Conservation (phyloP, 2,888 invertebrate species). For the Tetheella fluctuosa region DNA sequence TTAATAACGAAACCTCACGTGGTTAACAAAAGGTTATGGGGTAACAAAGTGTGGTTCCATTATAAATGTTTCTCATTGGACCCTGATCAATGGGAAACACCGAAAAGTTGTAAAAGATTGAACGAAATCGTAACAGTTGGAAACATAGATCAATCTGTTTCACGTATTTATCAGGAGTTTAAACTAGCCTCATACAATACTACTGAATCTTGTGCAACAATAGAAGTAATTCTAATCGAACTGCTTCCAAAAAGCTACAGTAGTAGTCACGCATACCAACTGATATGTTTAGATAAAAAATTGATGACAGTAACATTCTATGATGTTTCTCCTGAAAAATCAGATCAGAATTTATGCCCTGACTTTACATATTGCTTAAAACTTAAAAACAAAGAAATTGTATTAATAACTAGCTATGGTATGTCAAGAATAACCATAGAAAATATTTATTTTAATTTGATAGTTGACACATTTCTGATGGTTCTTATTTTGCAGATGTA, state of each 20-base stretch:
- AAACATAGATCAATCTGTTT: slow-evolving; percentile 32
- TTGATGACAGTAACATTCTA: slow-evolving; percentile 69
- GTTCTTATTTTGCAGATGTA: slow-evolving; percentile 48
- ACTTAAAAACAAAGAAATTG: slow-evolving; percentile 60
- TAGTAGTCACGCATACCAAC: slow-evolving; percentile 60
- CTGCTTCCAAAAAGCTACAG: slow-evolving; percentile 67
- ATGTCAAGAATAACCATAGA: too few relatives aligned
- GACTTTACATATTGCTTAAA: slow-evolving; percentile 77
- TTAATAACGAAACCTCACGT: slow-evolving; percentile 88
- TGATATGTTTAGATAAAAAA: slow-evolving; percentile 68
- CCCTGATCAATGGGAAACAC: slow-evolving; percentile 28
- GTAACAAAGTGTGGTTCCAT: slow-evolving; percentile 62
- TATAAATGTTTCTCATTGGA: slow-evolving; percentile 29
- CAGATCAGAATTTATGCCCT: slow-evolving; percentile 70
- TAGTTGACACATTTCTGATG: too few relatives aligned
- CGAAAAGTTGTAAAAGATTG: slow-evolving; percentile 31
- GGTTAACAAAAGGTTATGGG: slow-evolving; percentile 88
- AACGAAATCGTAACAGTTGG: slow-evolving; percentile 26
- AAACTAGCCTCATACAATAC: slow-evolving; percentile 24
- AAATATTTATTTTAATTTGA: too few relatives aligned
- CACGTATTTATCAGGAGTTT: slow-evolving; percentile 29
- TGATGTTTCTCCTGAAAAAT: slow-evolving; percentile 66
- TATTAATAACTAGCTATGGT: slow-evolving; percentile 71
- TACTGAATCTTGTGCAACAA: slow-evolving; percentile 18
- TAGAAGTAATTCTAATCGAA: slow-evolving; percentile 60